Percentiles rank a stretch among this genome's conserved stretches.
These are phyloP conservation scores for Drosophila malerkotliana DNA, from an alignment of 1,140 invertebrate species.

Conservation along the genomic window DNA sequence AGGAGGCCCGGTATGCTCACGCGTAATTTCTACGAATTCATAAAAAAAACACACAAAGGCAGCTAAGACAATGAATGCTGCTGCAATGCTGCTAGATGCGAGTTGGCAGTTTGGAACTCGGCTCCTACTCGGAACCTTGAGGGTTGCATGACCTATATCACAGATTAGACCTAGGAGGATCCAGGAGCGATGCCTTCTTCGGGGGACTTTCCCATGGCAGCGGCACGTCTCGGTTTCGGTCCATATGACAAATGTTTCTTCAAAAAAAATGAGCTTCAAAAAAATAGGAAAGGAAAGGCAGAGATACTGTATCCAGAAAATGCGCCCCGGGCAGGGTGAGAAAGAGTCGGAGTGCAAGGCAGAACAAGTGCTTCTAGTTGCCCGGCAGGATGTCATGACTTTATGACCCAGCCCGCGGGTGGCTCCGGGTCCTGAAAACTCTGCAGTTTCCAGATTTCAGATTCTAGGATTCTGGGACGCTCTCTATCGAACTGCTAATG, in stretches of 20 bases:
- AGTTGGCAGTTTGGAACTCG: conserved; percentile 23
- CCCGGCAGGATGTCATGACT: conserved; percentile 55
- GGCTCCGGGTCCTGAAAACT: conserved; percentile 8
- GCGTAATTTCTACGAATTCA: conserved; percentile 75
- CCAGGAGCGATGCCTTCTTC: conserved; percentile 2
- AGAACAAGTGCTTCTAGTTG: conserved; percentile 58
- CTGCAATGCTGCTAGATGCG: conserved; percentile 5
- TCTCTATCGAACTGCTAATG: conserved; percentile 20
- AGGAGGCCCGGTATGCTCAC: conserved; percentile 47
- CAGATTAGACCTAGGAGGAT: conserved; percentile 49
- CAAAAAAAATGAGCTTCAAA: conserved; percentile 46
- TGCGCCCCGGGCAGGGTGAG: conserved; percentile 45
- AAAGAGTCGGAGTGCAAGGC: conserved; percentile 36
- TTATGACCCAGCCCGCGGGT: conserved; percentile 38
- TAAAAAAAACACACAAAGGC: conserved; percentile 36
- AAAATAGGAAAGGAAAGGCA: conserved; percentile 4
- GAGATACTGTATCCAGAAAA: conserved; percentile 20
- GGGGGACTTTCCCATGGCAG: conserved; percentile 72
- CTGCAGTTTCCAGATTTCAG: conserved; percentile 1
- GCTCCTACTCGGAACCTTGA: conserved; percentile 65
- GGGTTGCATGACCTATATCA: conserved; percentile 82
- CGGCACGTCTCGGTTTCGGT: conserved; percentile 62
- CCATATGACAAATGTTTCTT: conserved; percentile 79
- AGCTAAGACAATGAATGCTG: conserved; percentile 69
- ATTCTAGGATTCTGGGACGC: conserved; percentile 16